Conservation (phyloP, 2,797 vertebrate genomes). For the Cyprinella venusta region DNA sequence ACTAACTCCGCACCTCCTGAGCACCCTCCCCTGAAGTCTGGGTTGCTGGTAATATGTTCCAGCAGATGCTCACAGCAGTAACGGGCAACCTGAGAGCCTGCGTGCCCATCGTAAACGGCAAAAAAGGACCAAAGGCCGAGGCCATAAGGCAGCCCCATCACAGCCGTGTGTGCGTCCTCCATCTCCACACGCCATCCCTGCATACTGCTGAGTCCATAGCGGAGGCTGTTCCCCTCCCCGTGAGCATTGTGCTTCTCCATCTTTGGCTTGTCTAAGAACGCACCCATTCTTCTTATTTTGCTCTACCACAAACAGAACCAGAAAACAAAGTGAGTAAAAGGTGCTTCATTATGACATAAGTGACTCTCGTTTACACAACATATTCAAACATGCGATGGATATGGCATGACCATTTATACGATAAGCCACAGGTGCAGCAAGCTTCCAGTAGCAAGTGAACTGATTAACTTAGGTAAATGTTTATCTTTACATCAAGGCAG, state of each 20-base stretch:
- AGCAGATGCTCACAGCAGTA: slow-evolving; percentile 99
- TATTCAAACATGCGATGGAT: not conserved
- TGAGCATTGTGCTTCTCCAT: slow-evolving; percentile 99
- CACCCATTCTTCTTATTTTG: slow-evolving; percentile 87
- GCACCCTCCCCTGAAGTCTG: slow-evolving; percentile 87
- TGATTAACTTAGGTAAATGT: not conserved
- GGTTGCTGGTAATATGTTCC: slow-evolving; percentile 98
- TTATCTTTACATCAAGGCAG: not conserved
- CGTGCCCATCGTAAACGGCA: slow-evolving; percentile 97
- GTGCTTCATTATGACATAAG: not conserved
- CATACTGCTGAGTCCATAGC: slow-evolving; percentile 97
- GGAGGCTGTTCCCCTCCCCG: slow-evolving; percentile 91
- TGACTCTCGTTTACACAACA: not conserved
- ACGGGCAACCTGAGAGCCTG: slow-evolving; percentile 98
- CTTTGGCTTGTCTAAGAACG: slow-evolving; percentile 99
- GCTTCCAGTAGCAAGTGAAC: not conserved
- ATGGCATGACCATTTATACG: not conserved
- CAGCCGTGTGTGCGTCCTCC: slow-evolving; percentile 98
- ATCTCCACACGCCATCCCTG: slow-evolving; percentile 99
- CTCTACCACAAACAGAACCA: slow-evolving; percentile 62
- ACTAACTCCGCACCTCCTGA: slow-evolving; percentile 19
- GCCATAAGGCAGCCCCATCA: slow-evolving; percentile 92
- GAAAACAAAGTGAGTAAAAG: slow-evolving; percentile 47
- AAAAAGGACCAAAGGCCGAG: slow-evolving; percentile 97
- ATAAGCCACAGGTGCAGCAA: slow-evolving; percentile 33